A percentile compares a stretch with the other conserved stretches of the same genome.
Conservation (phyloP, 2,888 invertebrate genomes). For the Nemapogon koenigi region DNA sequence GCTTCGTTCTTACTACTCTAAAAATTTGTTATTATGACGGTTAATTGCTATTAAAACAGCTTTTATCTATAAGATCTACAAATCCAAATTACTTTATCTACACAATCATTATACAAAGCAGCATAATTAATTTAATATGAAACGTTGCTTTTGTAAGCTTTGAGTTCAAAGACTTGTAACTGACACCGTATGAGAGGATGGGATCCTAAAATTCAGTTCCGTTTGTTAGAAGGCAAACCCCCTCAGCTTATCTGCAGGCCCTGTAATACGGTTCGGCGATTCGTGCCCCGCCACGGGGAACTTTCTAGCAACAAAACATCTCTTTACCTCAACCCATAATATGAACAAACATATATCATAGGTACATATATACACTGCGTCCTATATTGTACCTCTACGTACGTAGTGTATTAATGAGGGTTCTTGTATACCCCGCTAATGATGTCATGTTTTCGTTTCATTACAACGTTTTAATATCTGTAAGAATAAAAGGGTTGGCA, state of each 20-base stretch:
- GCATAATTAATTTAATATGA: no score
- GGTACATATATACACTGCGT: background rate
- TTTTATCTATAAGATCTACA: no score
- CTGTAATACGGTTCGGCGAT: slow-evolving; percentile 12
- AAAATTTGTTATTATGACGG: no score
- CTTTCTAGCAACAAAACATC: slow-evolving; percentile 12
- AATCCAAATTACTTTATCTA: no score
- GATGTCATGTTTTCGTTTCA: slow-evolving; percentile 5
- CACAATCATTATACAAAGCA: no score
- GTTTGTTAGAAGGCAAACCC: slow-evolving; percentile 9
- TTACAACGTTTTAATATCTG: background rate
- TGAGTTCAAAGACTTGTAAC: no score
- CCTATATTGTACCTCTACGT: slow-evolving; percentile 2
- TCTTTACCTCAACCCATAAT: slow-evolving; percentile 3
- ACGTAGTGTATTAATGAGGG: slow-evolving; percentile 8
- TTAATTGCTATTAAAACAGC: no score
- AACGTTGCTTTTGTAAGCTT: no score
- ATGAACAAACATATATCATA: background rate
- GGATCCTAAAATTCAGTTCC: slow-evolving; percentile 10
- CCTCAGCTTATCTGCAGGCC: slow-evolving; percentile 12
- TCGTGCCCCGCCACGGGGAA: slow-evolving; percentile 7
- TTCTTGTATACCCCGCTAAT: slow-evolving; percentile 6
- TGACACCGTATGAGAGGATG: no score
- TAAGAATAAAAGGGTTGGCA: no score
- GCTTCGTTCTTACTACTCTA: no score